Conservation (phyloP, 1,140 invertebrate genomes). For the Calliopsis andreniformis region DNA sequence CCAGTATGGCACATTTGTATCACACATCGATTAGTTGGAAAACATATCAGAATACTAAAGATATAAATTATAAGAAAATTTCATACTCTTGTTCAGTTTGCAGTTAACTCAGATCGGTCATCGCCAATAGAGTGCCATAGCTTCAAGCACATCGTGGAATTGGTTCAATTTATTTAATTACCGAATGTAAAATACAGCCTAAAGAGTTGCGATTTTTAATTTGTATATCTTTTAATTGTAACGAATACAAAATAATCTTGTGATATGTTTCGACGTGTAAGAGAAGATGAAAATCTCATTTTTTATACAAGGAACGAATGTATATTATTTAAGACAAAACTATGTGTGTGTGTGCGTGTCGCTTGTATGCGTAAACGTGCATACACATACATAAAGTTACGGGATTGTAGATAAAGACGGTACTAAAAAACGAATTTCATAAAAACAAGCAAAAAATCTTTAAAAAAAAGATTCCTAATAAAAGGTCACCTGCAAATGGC, state of each 20-base stretch:
- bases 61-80: slow-evolving; percentile 30
- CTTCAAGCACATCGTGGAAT: slow-evolving; percentile 27
- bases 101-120: neutral
- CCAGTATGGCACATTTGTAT: slow-evolving; percentile 25
- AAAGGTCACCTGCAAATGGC: too few species aligned
- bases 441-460: too few species aligned
- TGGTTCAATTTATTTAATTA: slow-evolving; percentile 16
- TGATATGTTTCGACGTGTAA: slow-evolving; percentile 53
- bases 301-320: slow-evolving; percentile 48
- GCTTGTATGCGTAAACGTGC: too few species aligned
- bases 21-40: slow-evolving; percentile 24
- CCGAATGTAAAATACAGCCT: slow-evolving; percentile 22
- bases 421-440: too few species aligned
- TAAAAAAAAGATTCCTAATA: too few species aligned
- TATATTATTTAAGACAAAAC: slow-evolving; percentile 67
- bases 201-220: slow-evolving; percentile 33
- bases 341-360: too few species aligned
- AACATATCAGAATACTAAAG: slow-evolving; percentile 57
- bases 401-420: too few species aligned
- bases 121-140: slow-evolving; percentile 52
- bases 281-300: slow-evolving; percentile 39
- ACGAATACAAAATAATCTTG: slow-evolving; percentile 39
- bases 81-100: slow-evolving; percentile 11
- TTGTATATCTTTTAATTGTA: slow-evolving; percentile 47
- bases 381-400: too few species aligned